These are phyloP conservation scores for Baronia brevicornis DNA, from an alignment of 2,888 invertebrate genomes.

Conservation along the genomic window DNA sequence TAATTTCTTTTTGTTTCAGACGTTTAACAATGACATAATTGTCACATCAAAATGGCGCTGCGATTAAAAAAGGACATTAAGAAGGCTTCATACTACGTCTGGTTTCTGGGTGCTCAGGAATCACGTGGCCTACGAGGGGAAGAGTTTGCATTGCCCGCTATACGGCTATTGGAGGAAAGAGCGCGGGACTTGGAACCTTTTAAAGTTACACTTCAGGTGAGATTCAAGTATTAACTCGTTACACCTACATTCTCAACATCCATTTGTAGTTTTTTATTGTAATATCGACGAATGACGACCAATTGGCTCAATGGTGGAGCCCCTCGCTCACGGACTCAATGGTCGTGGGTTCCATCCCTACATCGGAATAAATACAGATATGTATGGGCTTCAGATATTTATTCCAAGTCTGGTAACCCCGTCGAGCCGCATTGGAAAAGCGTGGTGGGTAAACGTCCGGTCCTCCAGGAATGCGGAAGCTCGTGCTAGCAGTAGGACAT, in stretches of 20 bases:
- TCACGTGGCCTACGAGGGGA: slow-evolving; percentile 90
- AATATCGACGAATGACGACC: too few relatives aligned
- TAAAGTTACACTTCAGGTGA: slow-evolving; percentile 90
- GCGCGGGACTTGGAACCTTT: slow-evolving; percentile 91
- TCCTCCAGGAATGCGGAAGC: too few relatives aligned
- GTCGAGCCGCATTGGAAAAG: too few relatives aligned
- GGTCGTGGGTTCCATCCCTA: too few relatives aligned
- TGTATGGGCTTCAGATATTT: too few relatives aligned
- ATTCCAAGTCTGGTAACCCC: too few relatives aligned
- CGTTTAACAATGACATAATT: slow-evolving; percentile 60
- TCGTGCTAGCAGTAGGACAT: too few relatives aligned
- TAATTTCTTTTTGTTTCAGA: slow-evolving; percentile 35
- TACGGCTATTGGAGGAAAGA: slow-evolving; percentile 88
- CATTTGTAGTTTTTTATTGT: too few relatives aligned
- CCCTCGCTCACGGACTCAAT: too few relatives aligned
- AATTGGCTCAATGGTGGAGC: too few relatives aligned
- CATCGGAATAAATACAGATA: too few relatives aligned
- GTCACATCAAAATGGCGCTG: slow-evolving; percentile 79
- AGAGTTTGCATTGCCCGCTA: slow-evolving; percentile 89
- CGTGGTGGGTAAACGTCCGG: too few relatives aligned
- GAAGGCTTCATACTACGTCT: slow-evolving; percentile 93
- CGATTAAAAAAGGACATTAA: slow-evolving; percentile 90
- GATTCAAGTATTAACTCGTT: slow-evolving; percentile 18
- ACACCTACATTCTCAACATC: slow-evolving; percentile 2
- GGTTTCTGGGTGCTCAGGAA: slow-evolving; percentile 97